phyloP scores from a whole-genome alignment of 2,113 vertebrate genomes.

The Phasianus colchicus region DNA sequence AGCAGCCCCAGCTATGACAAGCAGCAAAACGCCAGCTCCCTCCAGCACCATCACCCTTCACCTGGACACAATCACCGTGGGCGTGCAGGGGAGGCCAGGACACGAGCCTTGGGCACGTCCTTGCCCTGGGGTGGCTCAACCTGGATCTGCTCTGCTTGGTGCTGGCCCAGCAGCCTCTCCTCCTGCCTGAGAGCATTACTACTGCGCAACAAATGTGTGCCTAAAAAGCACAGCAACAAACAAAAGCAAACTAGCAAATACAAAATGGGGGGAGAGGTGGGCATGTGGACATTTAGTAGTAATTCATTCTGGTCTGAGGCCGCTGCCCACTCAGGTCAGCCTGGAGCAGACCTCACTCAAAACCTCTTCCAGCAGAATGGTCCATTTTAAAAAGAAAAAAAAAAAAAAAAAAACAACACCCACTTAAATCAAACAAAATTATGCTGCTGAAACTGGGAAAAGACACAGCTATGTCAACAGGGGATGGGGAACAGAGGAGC shows the following conservation, averaged over 20 bases:
- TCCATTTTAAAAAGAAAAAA: neutral
- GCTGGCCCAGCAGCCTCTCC: neutral
- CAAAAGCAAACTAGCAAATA: neutral
- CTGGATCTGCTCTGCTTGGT: neutral
- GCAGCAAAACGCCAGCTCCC: neutral
- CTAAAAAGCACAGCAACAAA: neutral
- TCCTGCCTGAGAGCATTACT: neutral
- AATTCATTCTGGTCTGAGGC: neutral
- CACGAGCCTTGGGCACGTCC: neutral
- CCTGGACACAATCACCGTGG: fast-evolving
- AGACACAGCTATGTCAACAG: neutral
- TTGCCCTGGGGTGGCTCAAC: neutral
- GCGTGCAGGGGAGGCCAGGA: neutral
- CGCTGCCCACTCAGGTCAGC: neutral
- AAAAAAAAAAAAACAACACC: neutral
- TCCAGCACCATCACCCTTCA: neutral
- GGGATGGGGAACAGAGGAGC: neutral
- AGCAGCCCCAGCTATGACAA: neutral
- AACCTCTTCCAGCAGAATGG: neutral
- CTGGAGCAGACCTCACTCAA: neutral
- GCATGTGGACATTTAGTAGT: neutral
- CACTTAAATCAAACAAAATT: neutral
- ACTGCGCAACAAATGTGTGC: neutral
- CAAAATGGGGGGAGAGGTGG: neutral
- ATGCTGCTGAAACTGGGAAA: neutral